Base-by-base conservation (phyloP, 1,140 invertebrate species). In the Reticulitermes speratus region DNA sequence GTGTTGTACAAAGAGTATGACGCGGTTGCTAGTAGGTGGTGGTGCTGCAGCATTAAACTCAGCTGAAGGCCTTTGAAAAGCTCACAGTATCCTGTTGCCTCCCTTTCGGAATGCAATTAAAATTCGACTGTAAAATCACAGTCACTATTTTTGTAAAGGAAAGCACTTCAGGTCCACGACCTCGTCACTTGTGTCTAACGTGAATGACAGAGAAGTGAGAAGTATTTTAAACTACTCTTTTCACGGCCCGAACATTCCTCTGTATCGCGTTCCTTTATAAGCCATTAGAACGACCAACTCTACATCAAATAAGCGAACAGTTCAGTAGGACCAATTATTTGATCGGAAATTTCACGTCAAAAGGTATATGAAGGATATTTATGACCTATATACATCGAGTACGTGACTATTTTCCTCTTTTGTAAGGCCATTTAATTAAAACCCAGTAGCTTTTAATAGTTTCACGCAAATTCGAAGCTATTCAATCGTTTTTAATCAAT, bases 31-130 rank as follows among this genome's bases (percentile, higher is more conserved):
- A 6, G 25, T 30, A 30, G 65, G 65, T 75, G 65, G 65, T 25
- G 16, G 25, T 75, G n/a, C 25, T 75, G 65, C 11, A 30, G n/a
- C 65, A 75, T 75, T 30, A 14, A 75, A 75, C 65, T 75, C 65
- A 11, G 65, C 65, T 75, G 14, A 16, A 5, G 52, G 14, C 52
- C 52, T 55, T 55, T 55, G 52, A 55, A 55, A 75, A 30, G 8
- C n/a, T 30, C n/a, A 30, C 65, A 30, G 25, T 75, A 75, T n/a
- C n/a, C 0, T 11, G 65, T 30, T 11, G 25, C n/a, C 65, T n/a
- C 65, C 65, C 65, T 75, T 75, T 75, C n/a, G 65, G n/a, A 75
- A 75, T 75, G 65, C 65, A 30, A 75, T 75, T 75, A 75, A 75
- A 75, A 75, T 75, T 75, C 30, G 65, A 75, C 14, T 75, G n/a